phyloP scores from a whole-genome alignment of 2,888 invertebrate species.

The Pterobdella sp. region DNA sequence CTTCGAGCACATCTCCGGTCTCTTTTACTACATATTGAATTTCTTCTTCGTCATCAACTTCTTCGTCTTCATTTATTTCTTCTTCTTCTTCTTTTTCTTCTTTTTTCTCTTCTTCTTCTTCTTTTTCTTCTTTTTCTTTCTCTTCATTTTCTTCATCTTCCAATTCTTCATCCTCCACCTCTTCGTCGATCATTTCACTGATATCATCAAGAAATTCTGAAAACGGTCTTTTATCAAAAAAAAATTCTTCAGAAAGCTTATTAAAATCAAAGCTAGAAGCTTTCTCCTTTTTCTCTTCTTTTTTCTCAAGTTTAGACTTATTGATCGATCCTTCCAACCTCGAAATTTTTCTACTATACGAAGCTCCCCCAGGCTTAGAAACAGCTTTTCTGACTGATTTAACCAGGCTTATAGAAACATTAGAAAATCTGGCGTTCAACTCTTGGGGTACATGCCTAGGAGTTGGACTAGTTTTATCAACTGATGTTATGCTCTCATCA shows the following conservation, averaged over 20 bases:
- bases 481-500: too few species aligned
- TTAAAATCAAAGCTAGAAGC: too few species aligned
- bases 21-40: neutral
- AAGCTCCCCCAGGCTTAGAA: too few species aligned
- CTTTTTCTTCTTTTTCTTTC: constrained; percentile 4
- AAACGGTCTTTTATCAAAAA: neutral
- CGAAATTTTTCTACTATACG: too few species aligned
- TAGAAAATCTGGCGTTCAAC: too few species aligned
- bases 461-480: too few species aligned
- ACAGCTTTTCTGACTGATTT: too few species aligned
- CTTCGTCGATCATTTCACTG: neutral
- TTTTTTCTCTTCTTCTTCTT: neutral
- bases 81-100: neutral
- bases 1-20: neutral
- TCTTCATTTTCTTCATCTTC: neutral
- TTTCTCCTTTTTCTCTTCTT: neutral
- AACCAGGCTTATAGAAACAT: too few species aligned
- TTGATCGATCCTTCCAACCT: neutral
- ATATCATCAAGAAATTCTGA: neutral
- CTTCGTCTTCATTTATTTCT: neutral
- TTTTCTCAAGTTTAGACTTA: too few species aligned
- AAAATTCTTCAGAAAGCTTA: neutral
- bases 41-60: neutral
- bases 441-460: too few species aligned
- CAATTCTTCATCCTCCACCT: neutral